Percentiles rank a stretch among this genome's conserved stretches.
These are phyloP conservation scores for Platycheirus albimanus DNA, from an alignment of 2,888 invertebrate species.

Conservation along the genomic window DNA sequence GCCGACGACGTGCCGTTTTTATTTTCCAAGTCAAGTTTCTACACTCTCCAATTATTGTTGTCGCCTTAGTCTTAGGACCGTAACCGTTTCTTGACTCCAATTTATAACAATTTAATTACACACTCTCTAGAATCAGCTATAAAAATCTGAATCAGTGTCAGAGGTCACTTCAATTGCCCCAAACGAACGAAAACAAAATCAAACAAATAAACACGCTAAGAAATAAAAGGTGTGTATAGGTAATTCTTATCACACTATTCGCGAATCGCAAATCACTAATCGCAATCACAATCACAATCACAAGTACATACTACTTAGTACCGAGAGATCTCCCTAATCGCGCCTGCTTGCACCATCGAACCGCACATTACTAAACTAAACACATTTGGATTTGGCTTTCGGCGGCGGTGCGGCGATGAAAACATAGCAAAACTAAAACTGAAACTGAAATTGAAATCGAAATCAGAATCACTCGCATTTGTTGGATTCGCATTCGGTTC, in stretches of 20 bases:
- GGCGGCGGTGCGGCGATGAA: too few species aligned
- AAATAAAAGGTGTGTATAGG: constrained; percentile 41
- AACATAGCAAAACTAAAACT: too few species aligned
- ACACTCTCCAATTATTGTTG: background rate
- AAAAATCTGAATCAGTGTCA: constrained; percentile 32
- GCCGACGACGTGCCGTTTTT: too few species aligned
- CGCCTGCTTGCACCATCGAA: constrained; percentile 63
- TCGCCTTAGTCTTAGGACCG: background rate
- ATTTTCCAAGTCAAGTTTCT: background rate
- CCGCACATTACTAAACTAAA: constrained; percentile 50
- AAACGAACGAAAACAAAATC: constrained; percentile 12
- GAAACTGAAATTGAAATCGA: constrained; percentile 53
- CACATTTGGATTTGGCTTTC: constrained; percentile 52
- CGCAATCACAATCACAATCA: constrained; percentile 29
- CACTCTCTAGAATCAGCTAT: constrained; percentile 1
- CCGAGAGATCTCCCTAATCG: constrained; percentile 57
- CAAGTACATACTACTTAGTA: too few species aligned
- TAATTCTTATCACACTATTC: constrained; percentile 56
- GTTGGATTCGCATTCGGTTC: too few species aligned
- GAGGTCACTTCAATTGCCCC: constrained; percentile 6
- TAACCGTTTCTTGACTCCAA: constrained; percentile 8
- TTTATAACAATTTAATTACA: too few species aligned
- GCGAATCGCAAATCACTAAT: too few species aligned
- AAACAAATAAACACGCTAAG: constrained; percentile 18
- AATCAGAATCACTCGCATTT: constrained; percentile 9